These are phyloP conservation scores for Crossocerus cetratus DNA, from an alignment of 2,888 invertebrate genomes.

Conservation along the genomic window DNA sequence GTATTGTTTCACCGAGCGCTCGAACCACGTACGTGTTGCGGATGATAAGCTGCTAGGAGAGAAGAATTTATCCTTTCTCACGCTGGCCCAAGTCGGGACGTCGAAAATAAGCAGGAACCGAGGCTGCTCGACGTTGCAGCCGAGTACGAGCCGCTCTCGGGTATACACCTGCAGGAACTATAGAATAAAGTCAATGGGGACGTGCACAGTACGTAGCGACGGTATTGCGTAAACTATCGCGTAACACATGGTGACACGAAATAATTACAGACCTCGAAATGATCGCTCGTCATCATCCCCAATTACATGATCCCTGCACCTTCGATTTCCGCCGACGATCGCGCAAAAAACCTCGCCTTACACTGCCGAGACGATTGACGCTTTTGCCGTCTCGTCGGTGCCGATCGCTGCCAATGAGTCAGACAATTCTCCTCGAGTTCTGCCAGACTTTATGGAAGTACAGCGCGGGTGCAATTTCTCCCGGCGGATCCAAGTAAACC, in stretches of 20 bases:
- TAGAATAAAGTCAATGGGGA: too few species aligned
- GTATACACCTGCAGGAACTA: too few species aligned
- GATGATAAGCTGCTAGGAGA: constrained; percentile 1
- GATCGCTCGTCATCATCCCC: constrained; percentile 5
- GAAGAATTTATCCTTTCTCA: constrained; percentile 2
- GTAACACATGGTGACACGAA: constrained; percentile 4
- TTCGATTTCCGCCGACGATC: too few species aligned
- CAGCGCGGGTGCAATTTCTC: too few species aligned
- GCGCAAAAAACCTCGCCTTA: too few species aligned
- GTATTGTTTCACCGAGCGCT: constrained; percentile 1
- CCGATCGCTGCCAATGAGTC: neutral
- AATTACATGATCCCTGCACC: neutral
- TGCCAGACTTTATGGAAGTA: neutral
- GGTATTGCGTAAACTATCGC: neutral
- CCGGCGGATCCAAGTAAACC: too few species aligned
- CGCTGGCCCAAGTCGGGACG: neutral
- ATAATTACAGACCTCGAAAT: constrained; percentile 14
- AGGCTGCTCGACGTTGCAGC: too few species aligned
- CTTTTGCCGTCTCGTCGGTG: too few species aligned
- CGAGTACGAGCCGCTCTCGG: too few species aligned
- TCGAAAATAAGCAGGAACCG: too few species aligned
- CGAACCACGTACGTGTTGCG: neutral
- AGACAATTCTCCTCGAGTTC: neutral
- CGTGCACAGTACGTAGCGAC: too few species aligned
- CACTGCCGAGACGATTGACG: too few species aligned